Percentiles rank a stretch among this genome's conserved stretches.
phyloP scores from a whole-genome alignment of 2,888 invertebrate genomes.

The Miltochrista miniata region DNA sequence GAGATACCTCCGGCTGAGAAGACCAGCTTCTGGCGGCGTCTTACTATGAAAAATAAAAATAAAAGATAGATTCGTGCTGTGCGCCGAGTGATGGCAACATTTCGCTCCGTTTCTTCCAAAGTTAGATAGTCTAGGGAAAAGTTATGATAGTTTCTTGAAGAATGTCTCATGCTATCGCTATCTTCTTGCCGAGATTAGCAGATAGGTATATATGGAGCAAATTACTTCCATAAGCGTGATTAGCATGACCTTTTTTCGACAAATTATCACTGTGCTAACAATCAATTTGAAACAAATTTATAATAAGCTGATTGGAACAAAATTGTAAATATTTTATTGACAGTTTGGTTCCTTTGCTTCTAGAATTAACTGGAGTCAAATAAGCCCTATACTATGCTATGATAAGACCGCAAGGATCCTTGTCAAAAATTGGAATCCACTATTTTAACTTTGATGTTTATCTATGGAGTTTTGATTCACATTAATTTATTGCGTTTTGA shows the following conservation, averaged over 20 bases:
- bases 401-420: not conserved
- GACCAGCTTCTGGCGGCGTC: slow-evolving; percentile 87
- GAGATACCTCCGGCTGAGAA: slow-evolving; percentile 82
- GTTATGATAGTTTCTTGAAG: slow-evolving; percentile 1
- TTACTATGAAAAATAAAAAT: slow-evolving; percentile 87
- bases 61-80: slow-evolving; percentile 81
- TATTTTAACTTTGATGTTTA: not conserved
- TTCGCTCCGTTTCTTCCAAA: slow-evolving; percentile 52
- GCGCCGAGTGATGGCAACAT: slow-evolving; percentile 40
- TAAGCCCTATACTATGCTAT: too few species aligned
- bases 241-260: not conserved
- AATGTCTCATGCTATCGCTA: not conserved
- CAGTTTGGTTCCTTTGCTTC: too few species aligned
- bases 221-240: too few species aligned
- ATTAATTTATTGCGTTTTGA: too few species aligned
- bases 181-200: not conserved
- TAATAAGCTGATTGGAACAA: not conserved
- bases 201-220: too few species aligned
- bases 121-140: not conserved
- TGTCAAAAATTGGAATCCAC: not conserved
- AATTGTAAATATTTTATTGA: not conserved
- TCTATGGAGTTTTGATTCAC: too few species aligned
- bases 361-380: not conserved
- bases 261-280: not conserved
- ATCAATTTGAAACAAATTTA: slow-evolving; percentile 2